Percentiles rank a stretch among this genome's conserved stretches.
Evolutionary conservation across 1,140 invertebrate species (phyloP).

Genomic region (Apocrypta bakeri): DNA sequence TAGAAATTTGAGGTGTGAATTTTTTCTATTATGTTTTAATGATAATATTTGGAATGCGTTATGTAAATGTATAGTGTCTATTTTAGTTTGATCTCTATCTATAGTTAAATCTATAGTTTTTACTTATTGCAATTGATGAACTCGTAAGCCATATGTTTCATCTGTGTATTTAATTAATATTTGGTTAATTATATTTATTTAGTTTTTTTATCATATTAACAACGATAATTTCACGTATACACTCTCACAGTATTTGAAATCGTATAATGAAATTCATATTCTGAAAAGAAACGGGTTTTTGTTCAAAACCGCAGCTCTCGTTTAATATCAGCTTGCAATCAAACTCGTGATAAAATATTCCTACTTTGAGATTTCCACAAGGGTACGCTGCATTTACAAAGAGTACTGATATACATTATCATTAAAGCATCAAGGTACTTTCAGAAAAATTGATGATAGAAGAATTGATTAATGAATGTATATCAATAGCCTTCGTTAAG

Average conservation of each 20-base stretch:
- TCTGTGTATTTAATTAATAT: background rate
- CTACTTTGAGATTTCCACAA: background rate
- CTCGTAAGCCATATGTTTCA: background rate
- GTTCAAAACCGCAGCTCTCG: too few relatives aligned
- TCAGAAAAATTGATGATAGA: background rate
- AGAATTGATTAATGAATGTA: background rate
- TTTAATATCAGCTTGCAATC: too few relatives aligned
- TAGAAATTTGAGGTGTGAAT: constrained; percentile 7
- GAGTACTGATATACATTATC: background rate
- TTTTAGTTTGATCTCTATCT: background rate
- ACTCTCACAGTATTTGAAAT: background rate
- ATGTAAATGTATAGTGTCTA: background rate
- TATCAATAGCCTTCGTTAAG: background rate
- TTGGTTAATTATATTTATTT: background rate
- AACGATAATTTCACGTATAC: background rate
- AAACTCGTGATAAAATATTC: background rate
- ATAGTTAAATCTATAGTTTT: background rate
- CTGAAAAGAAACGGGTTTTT: too few relatives aligned
- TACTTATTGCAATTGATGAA: background rate
- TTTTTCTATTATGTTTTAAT: background rate
- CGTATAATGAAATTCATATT: background rate
- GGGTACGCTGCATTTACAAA: background rate
- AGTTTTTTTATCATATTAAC: background rate
- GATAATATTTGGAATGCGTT: background rate
- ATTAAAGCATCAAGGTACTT: background rate